These are phyloP conservation scores for Hystrix cristata DNA, from an alignment of 2,113 vertebrate genomes.

Conservation along the genomic window DNA sequence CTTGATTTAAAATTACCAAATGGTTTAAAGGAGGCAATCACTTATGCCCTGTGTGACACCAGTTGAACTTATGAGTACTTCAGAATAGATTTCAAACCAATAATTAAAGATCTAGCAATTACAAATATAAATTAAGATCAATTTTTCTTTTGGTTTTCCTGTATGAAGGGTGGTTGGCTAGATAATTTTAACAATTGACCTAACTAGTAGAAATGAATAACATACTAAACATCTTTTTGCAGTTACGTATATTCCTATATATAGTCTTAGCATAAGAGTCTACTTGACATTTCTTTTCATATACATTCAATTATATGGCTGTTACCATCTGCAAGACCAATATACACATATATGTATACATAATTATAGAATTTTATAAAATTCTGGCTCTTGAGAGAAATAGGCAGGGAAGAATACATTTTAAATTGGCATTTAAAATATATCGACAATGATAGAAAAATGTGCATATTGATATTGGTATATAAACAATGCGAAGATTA, in stretches of 20 bases:
- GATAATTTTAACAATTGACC: constrained; percentile 18
- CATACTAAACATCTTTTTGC: not conserved
- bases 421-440: constrained; percentile 27
- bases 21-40: constrained; percentile 22
- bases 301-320: constrained; percentile 7
- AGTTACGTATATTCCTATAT: not conserved
- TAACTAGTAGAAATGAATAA: constrained; percentile 58
- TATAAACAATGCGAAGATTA: constrained; percentile 40
- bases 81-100: not conserved
- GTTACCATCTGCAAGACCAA: not conserved
- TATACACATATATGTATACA: not conserved
- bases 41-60: not conserved
- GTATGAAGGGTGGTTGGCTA: not conserved
- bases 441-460: constrained; percentile 11
- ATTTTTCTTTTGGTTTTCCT: not conserved
- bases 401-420: constrained; percentile 17
- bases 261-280: constrained; percentile 39
- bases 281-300: constrained; percentile 12
- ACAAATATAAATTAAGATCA: constrained; percentile 41
- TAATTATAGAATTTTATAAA: constrained; percentile 25
- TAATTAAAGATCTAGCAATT: constrained; percentile 55
- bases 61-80: constrained; percentile 48
- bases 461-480: not conserved
- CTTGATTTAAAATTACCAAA: constrained; percentile 58
- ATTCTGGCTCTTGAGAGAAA: constrained; percentile 25